These are phyloP conservation scores for Alitta virens DNA, from an alignment of 2,888 invertebrate genomes.

Conservation along the genomic window DNA sequence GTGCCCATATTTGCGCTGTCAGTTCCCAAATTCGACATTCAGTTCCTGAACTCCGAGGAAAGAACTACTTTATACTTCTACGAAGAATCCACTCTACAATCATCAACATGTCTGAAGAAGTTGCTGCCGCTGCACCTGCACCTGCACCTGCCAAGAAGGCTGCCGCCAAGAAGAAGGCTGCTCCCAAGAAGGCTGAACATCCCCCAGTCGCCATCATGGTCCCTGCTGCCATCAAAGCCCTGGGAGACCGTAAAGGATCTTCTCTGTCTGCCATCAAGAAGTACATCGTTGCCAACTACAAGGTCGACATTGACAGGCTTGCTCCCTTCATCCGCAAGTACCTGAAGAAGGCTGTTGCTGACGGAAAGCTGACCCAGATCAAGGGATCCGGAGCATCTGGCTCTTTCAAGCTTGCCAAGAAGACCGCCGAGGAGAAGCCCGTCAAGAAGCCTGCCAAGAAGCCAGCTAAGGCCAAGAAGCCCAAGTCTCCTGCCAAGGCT, in stretches of 20 bases:
- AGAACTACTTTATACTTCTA: too few relatives aligned
- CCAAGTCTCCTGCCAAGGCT: not conserved
- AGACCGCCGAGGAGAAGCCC: not conserved
- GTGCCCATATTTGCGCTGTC: too few relatives aligned
- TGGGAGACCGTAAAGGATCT: conserved; percentile 11
- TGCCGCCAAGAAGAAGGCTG: conserved; percentile 2
- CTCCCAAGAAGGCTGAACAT: conserved; percentile 1
- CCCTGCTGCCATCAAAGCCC: conserved; percentile 3
- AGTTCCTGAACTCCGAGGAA: too few relatives aligned
- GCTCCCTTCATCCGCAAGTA: conserved; percentile 7
- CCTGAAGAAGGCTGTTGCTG: conserved; percentile 7
- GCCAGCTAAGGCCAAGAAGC: conserved; percentile 8
- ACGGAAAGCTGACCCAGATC: conserved; percentile 10
- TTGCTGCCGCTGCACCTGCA: conserved; percentile 4
- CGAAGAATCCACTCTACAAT: too few relatives aligned
- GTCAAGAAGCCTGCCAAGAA: not conserved
- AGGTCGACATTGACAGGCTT: too few relatives aligned
- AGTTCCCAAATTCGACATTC: too few relatives aligned
- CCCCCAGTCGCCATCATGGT: conserved; percentile 15
- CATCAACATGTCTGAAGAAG: conserved; percentile 6
- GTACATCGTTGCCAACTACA: conserved; percentile 14
- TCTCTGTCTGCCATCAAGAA: too few relatives aligned
- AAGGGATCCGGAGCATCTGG: conserved; percentile 16
- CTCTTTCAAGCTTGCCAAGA: conserved; percentile 11
- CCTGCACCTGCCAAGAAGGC: conserved; percentile 8